Evolutionary conservation across 2,888 invertebrate species (phyloP), one percentile per base, ranked within the genome.

Genomic region (Furcula furcula): DNA sequence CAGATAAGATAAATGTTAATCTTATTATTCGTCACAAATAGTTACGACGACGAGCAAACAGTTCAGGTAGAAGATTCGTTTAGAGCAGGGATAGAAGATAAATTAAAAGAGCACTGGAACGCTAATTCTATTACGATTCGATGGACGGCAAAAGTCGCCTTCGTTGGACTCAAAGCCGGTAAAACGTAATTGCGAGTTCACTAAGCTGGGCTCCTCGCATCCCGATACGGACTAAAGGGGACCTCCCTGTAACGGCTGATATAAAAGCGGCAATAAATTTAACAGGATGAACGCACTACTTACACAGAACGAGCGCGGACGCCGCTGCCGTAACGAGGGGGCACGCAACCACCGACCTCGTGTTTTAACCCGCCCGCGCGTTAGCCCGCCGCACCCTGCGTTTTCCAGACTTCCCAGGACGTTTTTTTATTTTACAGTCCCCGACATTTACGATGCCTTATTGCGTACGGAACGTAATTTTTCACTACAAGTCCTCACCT

Each of bases 231-330:
- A 76, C 83, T 80, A 78, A 82, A 85, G 82, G 85, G 86, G 82
- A 77, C 79, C 78, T 78, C 80, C 76, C 82, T 73, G 82, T 84
- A 84, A 83, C 83, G 85, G 82, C 80, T 83, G 85, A 87, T 87
- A 87, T 87, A 87, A 86, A 86, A 86, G 86, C 84, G 79, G 81
- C 85, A 84, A 87, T 88, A 88, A 88, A 88, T 88, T 88, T 83
- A 82, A 83, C 84, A 84, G 87, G 86, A 88, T 88, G 84, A 86
- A 87, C 87, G 82, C 85, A 86, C 86, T 86, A 86, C 84, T 86
- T 87, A 85, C 81, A 83, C 71, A 76, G 79, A 76, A 76, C 73
- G 79, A 76, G 80, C 77, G 76, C 74, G 77, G 73, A 73, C 72
- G 76, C 62, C 55, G 57, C 74, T 70, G 73, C 74, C 76, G 74